phyloP scores from a whole-genome alignment of 2,888 invertebrate species.

The Aphidoletes aphidimyza region DNA sequence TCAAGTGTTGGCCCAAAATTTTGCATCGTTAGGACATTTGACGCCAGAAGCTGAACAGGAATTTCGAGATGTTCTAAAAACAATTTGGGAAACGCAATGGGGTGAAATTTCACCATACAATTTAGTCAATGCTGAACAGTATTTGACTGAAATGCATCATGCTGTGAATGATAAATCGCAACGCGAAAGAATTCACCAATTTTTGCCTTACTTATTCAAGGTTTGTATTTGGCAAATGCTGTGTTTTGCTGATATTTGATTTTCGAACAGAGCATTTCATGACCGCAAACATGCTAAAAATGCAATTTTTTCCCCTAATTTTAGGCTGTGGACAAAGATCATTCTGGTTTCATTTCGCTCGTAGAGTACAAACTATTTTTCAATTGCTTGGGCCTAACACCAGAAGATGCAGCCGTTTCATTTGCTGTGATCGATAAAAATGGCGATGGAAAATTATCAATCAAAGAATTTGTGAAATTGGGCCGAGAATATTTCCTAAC shows the following conservation, averaged over 20 bases:
- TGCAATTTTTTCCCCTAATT: conserved; percentile 55
- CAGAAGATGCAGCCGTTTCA: conserved; percentile 80
- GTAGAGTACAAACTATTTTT: conserved; percentile 86
- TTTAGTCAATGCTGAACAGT: conserved; percentile 83
- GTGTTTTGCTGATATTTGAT: neutral
- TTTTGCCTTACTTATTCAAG: conserved; percentile 85
- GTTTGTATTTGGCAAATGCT: conserved; percentile 66
- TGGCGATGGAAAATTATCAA: conserved; percentile 79
- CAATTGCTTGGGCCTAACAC: conserved; percentile 78
- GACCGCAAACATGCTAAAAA: no score
- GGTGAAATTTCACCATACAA: conserved; percentile 85
- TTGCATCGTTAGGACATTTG: conserved; percentile 80
- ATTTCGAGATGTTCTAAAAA: conserved; percentile 77
- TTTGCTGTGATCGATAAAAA: conserved; percentile 84
- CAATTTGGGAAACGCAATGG: conserved; percentile 85
- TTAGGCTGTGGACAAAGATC: conserved; percentile 85
- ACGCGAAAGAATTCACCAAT: conserved; percentile 79
- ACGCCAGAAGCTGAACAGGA: conserved; percentile 74
- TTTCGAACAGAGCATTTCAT: no score
- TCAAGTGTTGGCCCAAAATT: conserved; percentile 77
- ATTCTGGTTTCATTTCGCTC: conserved; percentile 80
- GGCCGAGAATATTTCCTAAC: conserved; percentile 84
- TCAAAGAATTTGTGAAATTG: conserved; percentile 82
- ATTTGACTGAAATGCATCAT: conserved; percentile 84
- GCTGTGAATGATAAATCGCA: conserved; percentile 80